These are phyloP conservation scores for Athetis lepigone DNA, from an alignment of 2,888 invertebrate species.

Conservation along the genomic window DNA sequence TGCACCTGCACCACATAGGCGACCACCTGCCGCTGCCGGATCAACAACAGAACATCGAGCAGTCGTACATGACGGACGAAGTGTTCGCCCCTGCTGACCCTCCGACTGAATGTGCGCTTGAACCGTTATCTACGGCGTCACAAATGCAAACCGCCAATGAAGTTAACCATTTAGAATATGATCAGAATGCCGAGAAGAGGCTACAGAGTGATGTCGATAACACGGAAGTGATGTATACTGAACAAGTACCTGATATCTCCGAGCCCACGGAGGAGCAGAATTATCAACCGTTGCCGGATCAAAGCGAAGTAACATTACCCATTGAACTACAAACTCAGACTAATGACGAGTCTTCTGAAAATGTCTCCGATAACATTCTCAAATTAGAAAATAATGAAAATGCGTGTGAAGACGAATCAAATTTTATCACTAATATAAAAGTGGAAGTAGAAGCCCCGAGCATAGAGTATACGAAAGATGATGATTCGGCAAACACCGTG, in stretches of 20 bases:
- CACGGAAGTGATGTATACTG: slow-evolving; percentile 74
- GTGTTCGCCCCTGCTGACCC: slow-evolving; percentile 73
- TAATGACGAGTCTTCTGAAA: slow-evolving; percentile 38
- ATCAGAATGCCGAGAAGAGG: slow-evolving; percentile 77
- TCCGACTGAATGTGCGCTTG: slow-evolving; percentile 73
- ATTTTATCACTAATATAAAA: slow-evolving; percentile 54
- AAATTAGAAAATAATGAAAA: slow-evolving; percentile 41
- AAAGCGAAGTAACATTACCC: slow-evolving; percentile 71
- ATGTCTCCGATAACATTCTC: slow-evolving; percentile 21
- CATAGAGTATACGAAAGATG: slow-evolving; percentile 58
- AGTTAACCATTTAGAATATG: slow-evolving; percentile 76
- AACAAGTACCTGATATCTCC: slow-evolving; percentile 79
- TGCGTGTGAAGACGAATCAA: slow-evolving; percentile 50
- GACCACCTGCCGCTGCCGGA: slow-evolving; percentile 77
- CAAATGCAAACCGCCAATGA: slow-evolving; percentile 71
- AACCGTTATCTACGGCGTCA: slow-evolving; percentile 70
- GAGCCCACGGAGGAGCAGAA: slow-evolving; percentile 71
- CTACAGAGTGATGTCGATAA: slow-evolving; percentile 72
- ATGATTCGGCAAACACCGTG: slow-evolving; percentile 71
- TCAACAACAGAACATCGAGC: slow-evolving; percentile 81
- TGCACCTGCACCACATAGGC: slow-evolving; percentile 84
- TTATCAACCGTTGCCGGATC: slow-evolving; percentile 71
- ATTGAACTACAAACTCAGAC: slow-evolving; percentile 61
- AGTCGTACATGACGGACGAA: slow-evolving; percentile 80
- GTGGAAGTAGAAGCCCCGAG: slow-evolving; percentile 57